Evolutionary conservation across 2,797 vertebrate species (phyloP).

Genomic region (Squalus acanthias): DNA sequence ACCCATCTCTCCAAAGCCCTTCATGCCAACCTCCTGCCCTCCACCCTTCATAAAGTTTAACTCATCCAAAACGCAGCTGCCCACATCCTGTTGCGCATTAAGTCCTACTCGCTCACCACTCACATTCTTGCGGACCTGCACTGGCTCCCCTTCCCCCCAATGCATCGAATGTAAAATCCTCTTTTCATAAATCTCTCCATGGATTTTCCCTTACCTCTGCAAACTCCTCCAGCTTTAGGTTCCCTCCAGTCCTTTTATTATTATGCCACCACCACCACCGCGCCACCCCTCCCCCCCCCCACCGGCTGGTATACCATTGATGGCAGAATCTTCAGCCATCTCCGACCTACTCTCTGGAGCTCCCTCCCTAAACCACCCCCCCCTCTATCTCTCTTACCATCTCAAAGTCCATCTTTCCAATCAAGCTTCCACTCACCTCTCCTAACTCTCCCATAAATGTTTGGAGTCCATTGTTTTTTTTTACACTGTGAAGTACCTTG

Average conservation of each 20-base stretch:
- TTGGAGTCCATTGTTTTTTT: background rate
- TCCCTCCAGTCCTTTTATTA: no score
- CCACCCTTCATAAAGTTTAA: background rate
- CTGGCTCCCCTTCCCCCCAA: no score
- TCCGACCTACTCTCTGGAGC: background rate
- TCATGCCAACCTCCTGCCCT: background rate
- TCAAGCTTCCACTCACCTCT: background rate
- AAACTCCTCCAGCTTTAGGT: no score
- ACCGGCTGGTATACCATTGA: background rate
- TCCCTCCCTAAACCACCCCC: no score
- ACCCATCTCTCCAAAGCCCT: background rate
- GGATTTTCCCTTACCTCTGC: no score
- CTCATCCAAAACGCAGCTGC: background rate
- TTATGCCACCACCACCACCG: no score
- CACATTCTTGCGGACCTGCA: no score
- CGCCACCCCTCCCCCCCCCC: no score
- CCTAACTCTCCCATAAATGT: background rate
- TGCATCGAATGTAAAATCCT: no score
- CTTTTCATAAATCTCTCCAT: no score
- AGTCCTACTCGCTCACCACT: no score
- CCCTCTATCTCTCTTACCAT: background rate
- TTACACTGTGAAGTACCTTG: background rate
- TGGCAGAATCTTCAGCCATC: background rate
- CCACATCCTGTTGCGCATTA: background rate
- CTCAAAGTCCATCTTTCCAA: background rate